Evolutionary conservation across 2,113 vertebrate species (phyloP).

Genomic region (Oncorhynchus tshawytscha): DNA sequence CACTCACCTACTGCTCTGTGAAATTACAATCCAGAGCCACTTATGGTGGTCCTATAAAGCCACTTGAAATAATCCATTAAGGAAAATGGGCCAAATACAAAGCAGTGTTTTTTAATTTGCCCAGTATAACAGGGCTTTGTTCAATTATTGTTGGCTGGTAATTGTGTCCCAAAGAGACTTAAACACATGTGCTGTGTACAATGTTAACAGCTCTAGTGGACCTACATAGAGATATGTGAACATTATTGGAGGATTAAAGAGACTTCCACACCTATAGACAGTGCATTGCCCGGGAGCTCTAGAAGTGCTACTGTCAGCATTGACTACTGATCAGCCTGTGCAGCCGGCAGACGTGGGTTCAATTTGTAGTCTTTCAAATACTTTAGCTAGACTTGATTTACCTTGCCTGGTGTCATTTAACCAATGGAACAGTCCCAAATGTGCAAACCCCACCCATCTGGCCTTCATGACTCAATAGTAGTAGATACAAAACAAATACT

Average conservation of each 20-base stretch:
- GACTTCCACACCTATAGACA: slow-evolving; percentile 32
- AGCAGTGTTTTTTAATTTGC: slow-evolving; percentile 25
- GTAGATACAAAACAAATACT: too few species aligned
- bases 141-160: not conserved
- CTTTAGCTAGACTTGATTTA: too few species aligned
- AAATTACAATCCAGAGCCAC: too few species aligned
- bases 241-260: slow-evolving; percentile 60
- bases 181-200: too few species aligned
- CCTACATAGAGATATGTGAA: slow-evolving; percentile 18
- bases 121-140: not conserved
- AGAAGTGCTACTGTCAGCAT: too few species aligned
- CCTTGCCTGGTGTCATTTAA: too few species aligned
- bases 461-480: slow-evolving; percentile 19
- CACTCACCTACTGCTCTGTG: slow-evolving; percentile 41
- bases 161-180: not conserved
- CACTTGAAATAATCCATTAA: slow-evolving; percentile 32
- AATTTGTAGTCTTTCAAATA: too few species aligned
- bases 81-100: slow-evolving; percentile 36
- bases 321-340: too few species aligned
- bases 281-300: slow-evolving; percentile 10
- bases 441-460: slow-evolving; percentile 11
- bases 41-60: slow-evolving; percentile 12
- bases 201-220: not conserved
- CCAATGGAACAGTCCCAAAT: too few species aligned
- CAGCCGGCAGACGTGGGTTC: too few species aligned